These are phyloP conservation scores for Aporophyla lueneburgensis DNA, from an alignment of 2,888 invertebrate species.

Conservation along the genomic window DNA sequence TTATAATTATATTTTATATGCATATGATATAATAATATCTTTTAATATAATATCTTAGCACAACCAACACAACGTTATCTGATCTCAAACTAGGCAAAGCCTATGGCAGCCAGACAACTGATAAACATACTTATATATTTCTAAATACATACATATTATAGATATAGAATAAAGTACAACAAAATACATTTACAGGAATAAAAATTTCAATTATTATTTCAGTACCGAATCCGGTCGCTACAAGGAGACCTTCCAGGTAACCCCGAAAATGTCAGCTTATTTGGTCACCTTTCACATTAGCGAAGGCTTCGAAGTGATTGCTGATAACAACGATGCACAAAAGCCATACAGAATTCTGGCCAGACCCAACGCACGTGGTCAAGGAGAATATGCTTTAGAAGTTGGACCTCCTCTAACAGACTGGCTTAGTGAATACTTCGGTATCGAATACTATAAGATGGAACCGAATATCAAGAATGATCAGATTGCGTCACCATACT, in stretches of 20 bases:
- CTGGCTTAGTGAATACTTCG: constrained; percentile 84
- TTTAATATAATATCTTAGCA: too few relatives aligned
- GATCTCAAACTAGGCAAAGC: too few relatives aligned
- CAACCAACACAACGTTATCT: too few relatives aligned
- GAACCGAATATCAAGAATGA: constrained; percentile 84
- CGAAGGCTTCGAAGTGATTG: constrained; percentile 83
- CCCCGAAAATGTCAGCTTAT: constrained; percentile 95
- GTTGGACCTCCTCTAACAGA: constrained; percentile 83
- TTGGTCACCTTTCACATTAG: constrained; percentile 93
- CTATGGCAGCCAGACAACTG: too few relatives aligned
- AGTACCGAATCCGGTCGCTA: constrained; percentile 77
- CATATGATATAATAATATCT: too few relatives aligned
- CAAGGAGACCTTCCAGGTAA: constrained; percentile 88
- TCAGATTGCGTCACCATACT: constrained; percentile 86
- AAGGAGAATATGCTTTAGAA: constrained; percentile 85
- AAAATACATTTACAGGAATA: neutral
- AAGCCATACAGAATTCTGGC: constrained; percentile 84
- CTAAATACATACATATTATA: too few relatives aligned
- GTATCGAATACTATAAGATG: constrained; percentile 84
- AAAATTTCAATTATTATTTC: constrained; percentile 49
- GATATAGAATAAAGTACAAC: too few relatives aligned
- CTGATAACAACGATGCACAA: constrained; percentile 76
- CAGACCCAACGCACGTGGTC: constrained; percentile 81
- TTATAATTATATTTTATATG: too few relatives aligned
- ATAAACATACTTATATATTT: too few relatives aligned